Percentiles rank a stretch among this genome's conserved stretches.
Evolutionary conservation across 2,113 vertebrate genomes (phyloP).

Genomic region (Platycercus adscitus): DNA sequence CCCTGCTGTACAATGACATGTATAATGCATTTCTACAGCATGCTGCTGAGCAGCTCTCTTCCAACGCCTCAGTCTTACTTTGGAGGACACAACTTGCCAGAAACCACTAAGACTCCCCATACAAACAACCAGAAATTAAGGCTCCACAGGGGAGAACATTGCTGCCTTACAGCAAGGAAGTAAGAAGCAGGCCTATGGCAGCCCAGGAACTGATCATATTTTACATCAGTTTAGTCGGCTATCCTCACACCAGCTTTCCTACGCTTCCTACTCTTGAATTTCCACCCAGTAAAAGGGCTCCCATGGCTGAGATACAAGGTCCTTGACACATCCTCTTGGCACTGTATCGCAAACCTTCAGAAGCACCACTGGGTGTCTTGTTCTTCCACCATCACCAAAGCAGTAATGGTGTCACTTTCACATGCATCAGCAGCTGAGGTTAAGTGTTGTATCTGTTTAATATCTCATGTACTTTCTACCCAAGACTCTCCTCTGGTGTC

Average conservation of each 20-base stretch:
- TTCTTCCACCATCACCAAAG: neutral
- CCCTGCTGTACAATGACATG: neutral
- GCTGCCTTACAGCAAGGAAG: neutral
- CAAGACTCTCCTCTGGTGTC: neutral
- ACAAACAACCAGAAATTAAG: slow-evolving; percentile 19
- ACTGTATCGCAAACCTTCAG: neutral
- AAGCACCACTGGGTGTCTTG: neutral
- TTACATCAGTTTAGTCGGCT: neutral
- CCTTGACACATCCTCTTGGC: neutral
- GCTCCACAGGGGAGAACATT: neutral
- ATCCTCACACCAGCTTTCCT: neutral
- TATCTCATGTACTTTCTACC: neutral
- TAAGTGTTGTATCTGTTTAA: slow-evolving; percentile 14
- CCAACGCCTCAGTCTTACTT: neutral
- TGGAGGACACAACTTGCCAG: neutral
- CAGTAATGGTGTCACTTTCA: neutral
- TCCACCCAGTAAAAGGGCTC: neutral
- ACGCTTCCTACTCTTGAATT: neutral
- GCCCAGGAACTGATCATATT: neutral
- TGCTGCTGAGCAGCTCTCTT: neutral
- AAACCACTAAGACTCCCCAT: neutral
- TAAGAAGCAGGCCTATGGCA: neutral
- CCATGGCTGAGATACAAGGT: neutral
- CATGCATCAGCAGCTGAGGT: slow-evolving; percentile 17
- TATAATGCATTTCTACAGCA: neutral